A percentile compares a stretch with the other conserved stretches of the same genome.
Evolutionary conservation across 2,113 vertebrate genomes (phyloP).

Genomic region (Rhodinocichla rosea): DNA sequence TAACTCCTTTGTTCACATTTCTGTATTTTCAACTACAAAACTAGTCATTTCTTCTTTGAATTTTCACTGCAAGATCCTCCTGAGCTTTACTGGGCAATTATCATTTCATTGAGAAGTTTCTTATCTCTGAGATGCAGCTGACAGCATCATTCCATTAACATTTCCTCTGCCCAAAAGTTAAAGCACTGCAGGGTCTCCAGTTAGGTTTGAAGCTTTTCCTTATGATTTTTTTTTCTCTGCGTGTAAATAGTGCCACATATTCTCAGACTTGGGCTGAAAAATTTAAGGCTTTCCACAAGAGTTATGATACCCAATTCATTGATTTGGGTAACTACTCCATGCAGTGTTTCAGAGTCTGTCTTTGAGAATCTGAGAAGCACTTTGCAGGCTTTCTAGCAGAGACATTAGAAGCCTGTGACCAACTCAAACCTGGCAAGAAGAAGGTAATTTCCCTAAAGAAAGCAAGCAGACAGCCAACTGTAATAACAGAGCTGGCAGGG

Average conservation of each 20-base stretch:
- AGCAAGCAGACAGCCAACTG: background rate
- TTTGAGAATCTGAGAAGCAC: background rate
- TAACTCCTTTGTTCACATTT: background rate
- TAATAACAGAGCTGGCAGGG: background rate
- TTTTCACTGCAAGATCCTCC: background rate
- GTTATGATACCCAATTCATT: background rate
- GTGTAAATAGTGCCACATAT: background rate
- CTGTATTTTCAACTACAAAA: background rate
- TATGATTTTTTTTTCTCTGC: background rate
- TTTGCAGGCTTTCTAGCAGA: background rate
- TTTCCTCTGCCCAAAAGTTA: background rate
- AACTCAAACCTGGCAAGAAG: background rate
- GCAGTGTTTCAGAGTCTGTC: background rate
- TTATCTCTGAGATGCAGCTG: background rate
- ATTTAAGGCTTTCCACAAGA: background rate
- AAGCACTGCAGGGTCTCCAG: background rate
- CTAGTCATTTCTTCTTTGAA: background rate
- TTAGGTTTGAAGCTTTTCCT: background rate
- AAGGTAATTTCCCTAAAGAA: background rate
- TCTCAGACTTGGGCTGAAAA: background rate
- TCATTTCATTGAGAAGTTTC: background rate
- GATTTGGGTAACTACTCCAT: background rate
- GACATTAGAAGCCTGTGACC: background rate
- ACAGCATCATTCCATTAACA: accelerated
- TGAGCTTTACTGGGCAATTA: background rate